Conservation (phyloP, 2,113 vertebrate species). For the Osmerus mordax region DNA sequence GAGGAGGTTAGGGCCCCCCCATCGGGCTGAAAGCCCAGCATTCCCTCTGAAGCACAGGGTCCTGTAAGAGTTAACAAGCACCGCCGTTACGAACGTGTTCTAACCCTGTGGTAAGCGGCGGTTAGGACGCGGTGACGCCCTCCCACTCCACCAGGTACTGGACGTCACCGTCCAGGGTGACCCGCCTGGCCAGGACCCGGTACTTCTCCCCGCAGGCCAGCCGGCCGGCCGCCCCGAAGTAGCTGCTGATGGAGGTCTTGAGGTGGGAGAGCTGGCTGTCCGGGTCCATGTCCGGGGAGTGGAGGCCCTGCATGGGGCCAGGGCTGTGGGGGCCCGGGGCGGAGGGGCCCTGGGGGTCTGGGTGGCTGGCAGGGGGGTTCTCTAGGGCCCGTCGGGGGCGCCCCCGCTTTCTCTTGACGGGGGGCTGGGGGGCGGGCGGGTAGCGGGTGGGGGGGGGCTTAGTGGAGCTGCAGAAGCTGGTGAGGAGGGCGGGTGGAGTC, state of each 20-base stretch:
- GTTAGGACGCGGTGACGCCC: slow-evolving; percentile 95
- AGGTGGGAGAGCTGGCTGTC: slow-evolving; percentile 92
- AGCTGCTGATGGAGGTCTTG: slow-evolving; percentile 96
- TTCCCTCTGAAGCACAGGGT: too few relatives aligned
- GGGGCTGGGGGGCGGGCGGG: slow-evolving; percentile 82
- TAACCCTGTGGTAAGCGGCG: slow-evolving; percentile 38
- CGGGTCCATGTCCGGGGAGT: slow-evolving; percentile 88
- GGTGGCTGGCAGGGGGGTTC: slow-evolving; percentile 80
- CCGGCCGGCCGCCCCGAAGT: slow-evolving; percentile 95
- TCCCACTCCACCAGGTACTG: slow-evolving; percentile 99
- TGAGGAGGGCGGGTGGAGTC: slow-evolving; percentile 7
- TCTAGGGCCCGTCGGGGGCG: slow-evolving; percentile 87
- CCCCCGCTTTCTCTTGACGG: slow-evolving; percentile 83
- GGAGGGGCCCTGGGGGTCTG: slow-evolving; percentile 75
- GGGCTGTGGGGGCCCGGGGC: slow-evolving; percentile 72
- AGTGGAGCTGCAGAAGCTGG: slow-evolving; percentile 79
- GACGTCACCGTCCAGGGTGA: slow-evolving; percentile 95
- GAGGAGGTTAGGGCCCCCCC: too few relatives aligned
- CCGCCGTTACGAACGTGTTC: too few relatives aligned
- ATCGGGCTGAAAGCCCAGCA: too few relatives aligned
- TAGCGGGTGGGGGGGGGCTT: slow-evolving; percentile 81
- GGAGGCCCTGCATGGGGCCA: slow-evolving; percentile 82
- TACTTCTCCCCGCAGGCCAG: slow-evolving; percentile 98
- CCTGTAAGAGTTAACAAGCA: too few relatives aligned
- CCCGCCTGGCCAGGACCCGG: slow-evolving; percentile 88